These are phyloP conservation scores for Cladopsammia gracilis DNA, from an alignment of 64 coral and sea anemone species.

Conservation along the genomic window DNA sequence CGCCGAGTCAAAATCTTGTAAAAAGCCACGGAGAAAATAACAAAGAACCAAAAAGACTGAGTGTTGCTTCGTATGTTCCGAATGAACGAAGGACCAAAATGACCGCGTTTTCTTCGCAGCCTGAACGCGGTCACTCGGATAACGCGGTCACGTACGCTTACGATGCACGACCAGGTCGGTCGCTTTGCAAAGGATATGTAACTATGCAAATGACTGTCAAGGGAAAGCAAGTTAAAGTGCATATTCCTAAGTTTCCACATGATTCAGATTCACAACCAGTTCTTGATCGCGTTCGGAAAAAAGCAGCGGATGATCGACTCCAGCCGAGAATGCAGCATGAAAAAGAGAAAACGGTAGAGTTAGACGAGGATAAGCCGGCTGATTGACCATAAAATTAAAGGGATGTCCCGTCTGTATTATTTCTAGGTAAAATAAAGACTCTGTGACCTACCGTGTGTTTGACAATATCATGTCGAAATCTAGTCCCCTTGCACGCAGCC, in stretches of 20 bases:
- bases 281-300: constrained; percentile 10
- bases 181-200: constrained; percentile 59
- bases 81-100: background rate
- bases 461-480: too few species aligned
- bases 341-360: background rate
- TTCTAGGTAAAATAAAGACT: too few species aligned
- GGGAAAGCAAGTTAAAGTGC: constrained; percentile 82
- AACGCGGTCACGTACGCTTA: constrained; percentile 50
- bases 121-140: background rate
- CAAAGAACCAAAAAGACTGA: background rate
- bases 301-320: constrained; percentile 7
- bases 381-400: background rate
- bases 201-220: constrained; percentile 91
- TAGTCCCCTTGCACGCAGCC: too few species aligned
- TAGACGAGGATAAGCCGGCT: background rate
- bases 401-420: background rate
- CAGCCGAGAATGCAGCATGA: background rate
- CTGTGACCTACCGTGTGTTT: too few species aligned
- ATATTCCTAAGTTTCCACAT: constrained; percentile 67
- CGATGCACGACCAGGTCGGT: constrained; percentile 40
- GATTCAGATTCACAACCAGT: constrained; percentile 20
- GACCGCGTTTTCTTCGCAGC: background rate
- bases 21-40: background rate
- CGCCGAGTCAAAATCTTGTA: background rate
- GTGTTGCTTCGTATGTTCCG: background rate